A percentile compares a stretch with the other conserved stretches of the same genome.
Conservation (phyloP, 2,888 invertebrate genomes). For the Dendrolimus pini region DNA sequence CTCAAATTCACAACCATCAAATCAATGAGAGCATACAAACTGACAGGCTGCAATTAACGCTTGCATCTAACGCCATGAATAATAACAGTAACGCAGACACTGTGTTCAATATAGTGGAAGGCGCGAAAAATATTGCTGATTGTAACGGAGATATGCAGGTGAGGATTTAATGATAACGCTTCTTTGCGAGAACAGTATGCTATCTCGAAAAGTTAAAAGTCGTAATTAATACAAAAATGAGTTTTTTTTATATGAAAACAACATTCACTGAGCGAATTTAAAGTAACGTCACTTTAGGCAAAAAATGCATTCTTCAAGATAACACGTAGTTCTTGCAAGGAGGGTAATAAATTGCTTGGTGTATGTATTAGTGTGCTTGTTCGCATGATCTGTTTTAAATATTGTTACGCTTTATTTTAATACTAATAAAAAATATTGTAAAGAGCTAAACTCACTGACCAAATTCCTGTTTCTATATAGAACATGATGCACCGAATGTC, state of each 20-base stretch:
- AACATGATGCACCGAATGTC: slow-evolving; percentile 83
- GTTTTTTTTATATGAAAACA: too few species aligned
- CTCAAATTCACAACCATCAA: slow-evolving; percentile 71
- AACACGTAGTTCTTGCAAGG: too few species aligned
- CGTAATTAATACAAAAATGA: too few species aligned
- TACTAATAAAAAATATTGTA: neutral
- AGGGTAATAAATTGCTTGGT: neutral
- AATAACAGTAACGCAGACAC: slow-evolving; percentile 57
- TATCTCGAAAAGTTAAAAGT: too few species aligned
- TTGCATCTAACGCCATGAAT: slow-evolving; percentile 68
- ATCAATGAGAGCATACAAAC: slow-evolving; percentile 66
- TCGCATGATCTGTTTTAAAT: neutral
- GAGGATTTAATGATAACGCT: slow-evolving; percentile 24
- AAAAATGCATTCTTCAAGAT: too few species aligned
- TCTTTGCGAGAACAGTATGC: too few species aligned
- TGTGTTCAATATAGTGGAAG: slow-evolving; percentile 51
- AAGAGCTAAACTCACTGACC: slow-evolving; percentile 22
- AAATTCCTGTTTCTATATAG: slow-evolving; percentile 69
- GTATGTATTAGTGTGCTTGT: neutral
- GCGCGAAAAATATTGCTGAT: slow-evolving; percentile 47
- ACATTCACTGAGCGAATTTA: too few species aligned
- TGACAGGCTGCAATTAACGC: slow-evolving; percentile 71
- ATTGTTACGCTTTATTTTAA: neutral
- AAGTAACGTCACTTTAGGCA: too few species aligned
- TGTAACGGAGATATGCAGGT: slow-evolving; percentile 62